Base-by-base conservation (phyloP, 2,888 invertebrate genomes). In the Tipula lateralis region DNA sequence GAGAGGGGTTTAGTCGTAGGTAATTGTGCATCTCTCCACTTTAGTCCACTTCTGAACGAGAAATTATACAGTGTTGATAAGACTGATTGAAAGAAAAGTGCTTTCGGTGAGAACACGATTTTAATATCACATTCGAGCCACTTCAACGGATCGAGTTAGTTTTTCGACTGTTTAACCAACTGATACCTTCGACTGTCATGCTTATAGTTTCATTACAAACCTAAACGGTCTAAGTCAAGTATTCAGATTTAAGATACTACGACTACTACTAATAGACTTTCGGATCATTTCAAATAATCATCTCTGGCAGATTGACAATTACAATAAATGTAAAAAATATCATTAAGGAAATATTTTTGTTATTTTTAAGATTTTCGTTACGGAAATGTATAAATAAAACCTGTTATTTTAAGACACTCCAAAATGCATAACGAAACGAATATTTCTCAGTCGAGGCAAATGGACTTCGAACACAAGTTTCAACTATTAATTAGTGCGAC, bases 311-410 rank as follows among this genome's bases (percentile, higher is more conserved):
- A 66, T 66, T 66, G 66, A 24, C 66, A 66, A 66, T 66, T 13
- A 66, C 24, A 66, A 24, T 44, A 44, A 44, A 44, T 9, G 34
- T 39, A 39, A n/a, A 39, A 7, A n/a, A n/a, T n/a, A 24, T n/a
- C n/a, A n/a, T n/a, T 24, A 24, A 4, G 24, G 24, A 66, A 66
- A 66, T 24, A 66, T 66, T 24, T 66, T 24, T 24, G 66, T 66
- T 24, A 66, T 66, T 66, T 66, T 66, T 13, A 66, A 66, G 66
- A 66, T 66, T 66, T 66, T 66, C 2, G 24, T 66, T 66, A 66
- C 66, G 66, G 66, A 66, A 66, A 66, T 66, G 12, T 66, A 66
- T 24, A 66, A 66, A 66, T 66, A 66, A 66, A 66, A 66, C 66
- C n/a, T 66, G 9, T 66, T 66, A 66, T 66, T 66, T 66, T 24